A percentile compares a stretch with the other conserved stretches of the same genome.
phyloP scores from a whole-genome alignment of 2,888 invertebrate species.

The Gisinianus flammeolus region DNA sequence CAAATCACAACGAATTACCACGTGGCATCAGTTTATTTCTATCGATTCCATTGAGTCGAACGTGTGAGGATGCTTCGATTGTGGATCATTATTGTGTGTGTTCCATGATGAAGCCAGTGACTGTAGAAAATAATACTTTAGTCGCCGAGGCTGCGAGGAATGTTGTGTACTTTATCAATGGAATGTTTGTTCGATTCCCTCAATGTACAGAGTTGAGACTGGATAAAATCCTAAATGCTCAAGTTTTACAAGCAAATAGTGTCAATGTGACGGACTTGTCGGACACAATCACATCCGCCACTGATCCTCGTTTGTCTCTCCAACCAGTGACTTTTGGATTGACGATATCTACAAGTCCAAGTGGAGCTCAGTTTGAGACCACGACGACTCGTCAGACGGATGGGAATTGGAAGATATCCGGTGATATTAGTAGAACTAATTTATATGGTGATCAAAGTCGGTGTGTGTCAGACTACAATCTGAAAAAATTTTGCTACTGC shows the following conservation, averaged over 20 bases:
- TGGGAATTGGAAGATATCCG: constrained; percentile 24
- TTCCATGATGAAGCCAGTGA: constrained; percentile 70
- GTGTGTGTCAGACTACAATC: constrained; percentile 36
- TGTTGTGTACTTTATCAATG: constrained; percentile 72
- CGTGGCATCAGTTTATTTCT: constrained; percentile 79
- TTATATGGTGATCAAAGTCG: constrained; percentile 38
- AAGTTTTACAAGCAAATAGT: constrained; percentile 57
- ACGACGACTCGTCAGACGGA: constrained; percentile 21
- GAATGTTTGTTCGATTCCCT: constrained; percentile 66
- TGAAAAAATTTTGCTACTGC: constrained; percentile 40
- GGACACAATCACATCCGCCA: neutral
- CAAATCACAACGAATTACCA: constrained; percentile 39
- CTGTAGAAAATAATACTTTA: constrained; percentile 63
- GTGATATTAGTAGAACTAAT: constrained; percentile 39
- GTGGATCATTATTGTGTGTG: constrained; percentile 89
- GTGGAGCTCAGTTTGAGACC: constrained; percentile 30
- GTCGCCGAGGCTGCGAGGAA: constrained; percentile 69
- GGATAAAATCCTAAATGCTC: constrained; percentile 70
- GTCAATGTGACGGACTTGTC: neutral
- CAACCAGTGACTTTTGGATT: constrained; percentile 18
- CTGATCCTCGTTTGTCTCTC: neutral
- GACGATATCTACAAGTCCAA: neutral
- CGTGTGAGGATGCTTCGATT: constrained; percentile 78
- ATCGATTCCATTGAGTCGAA: constrained; percentile 73
- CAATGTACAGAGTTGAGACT: constrained; percentile 71